Percentiles rank a stretch among this genome's conserved stretches.
Conservation (phyloP, 2,888 invertebrate species). For the Hydriomena furcata region DNA sequence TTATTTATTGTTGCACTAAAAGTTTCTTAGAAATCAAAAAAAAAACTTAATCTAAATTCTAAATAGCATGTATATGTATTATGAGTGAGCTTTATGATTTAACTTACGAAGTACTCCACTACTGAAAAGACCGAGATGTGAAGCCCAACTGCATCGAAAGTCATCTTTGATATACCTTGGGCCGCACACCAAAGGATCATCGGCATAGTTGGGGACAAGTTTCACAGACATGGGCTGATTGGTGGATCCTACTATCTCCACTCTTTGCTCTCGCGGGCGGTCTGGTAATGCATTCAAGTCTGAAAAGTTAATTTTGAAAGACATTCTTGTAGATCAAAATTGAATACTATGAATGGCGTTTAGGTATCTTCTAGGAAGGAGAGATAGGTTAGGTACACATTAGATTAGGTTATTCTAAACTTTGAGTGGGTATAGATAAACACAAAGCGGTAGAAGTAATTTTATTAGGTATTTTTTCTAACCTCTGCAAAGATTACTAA, state of each 20-base stretch:
- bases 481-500: conserved; percentile 88
- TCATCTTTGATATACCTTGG: conserved; percentile 88
- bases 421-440: not conserved
- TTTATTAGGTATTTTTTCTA: too few relatives aligned
- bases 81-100: not conserved
- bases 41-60: too few relatives aligned
- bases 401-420: too few relatives aligned
- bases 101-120: conserved; percentile 89
- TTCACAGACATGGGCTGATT: conserved; percentile 82
- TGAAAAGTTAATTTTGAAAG: too few relatives aligned
- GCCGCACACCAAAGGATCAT: conserved; percentile 89
- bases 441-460: too few relatives aligned
- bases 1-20: too few relatives aligned
- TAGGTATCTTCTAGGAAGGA: too few relatives aligned
- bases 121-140: conserved; percentile 84
- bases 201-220: conserved; percentile 87
- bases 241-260: conserved; percentile 86
- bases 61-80: too few relatives aligned
- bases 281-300: conserved; percentile 88
- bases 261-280: conserved; percentile 82
- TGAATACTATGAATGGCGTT: too few relatives aligned
- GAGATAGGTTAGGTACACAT: too few relatives aligned
- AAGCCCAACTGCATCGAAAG: conserved; percentile 84
- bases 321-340: too few relatives aligned
- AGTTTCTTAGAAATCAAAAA: too few relatives aligned